Evolutionary conservation across 2,797 vertebrate species (phyloP).

Genomic region (Sebastolobus altivelis): DNA sequence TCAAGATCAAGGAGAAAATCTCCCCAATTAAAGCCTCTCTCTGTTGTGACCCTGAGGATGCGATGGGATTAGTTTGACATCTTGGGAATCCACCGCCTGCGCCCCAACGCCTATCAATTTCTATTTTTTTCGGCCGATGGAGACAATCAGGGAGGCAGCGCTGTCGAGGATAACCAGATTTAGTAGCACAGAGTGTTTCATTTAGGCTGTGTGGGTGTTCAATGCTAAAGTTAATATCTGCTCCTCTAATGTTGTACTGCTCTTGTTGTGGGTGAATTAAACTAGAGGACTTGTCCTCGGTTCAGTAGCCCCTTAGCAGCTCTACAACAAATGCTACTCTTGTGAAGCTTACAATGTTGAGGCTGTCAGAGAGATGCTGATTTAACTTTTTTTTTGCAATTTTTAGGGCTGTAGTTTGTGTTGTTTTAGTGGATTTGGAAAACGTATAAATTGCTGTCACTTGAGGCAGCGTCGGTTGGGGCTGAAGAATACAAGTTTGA

Average conservation of each 20-base stretch:
- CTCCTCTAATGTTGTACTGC: conserved; percentile 26
- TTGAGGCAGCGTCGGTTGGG: neutral
- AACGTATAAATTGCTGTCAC: neutral
- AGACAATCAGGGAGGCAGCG: conserved; percentile 10
- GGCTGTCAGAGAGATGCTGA: conserved; percentile 4
- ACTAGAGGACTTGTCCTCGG: conserved; percentile 18
- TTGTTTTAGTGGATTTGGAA: neutral
- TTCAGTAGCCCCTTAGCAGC: conserved; percentile 35
- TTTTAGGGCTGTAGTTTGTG: neutral
- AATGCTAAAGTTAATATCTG: conserved; percentile 25
- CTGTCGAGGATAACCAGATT: conserved; percentile 20
- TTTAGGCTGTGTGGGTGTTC: conserved; percentile 23
- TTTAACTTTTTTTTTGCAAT: neutral
- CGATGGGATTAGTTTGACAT: conserved; percentile 58
- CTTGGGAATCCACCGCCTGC: conserved; percentile 40
- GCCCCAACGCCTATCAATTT: conserved; percentile 21
- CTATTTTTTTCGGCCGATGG: conserved; percentile 13
- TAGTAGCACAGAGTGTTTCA: conserved; percentile 26
- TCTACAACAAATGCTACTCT: neutral
- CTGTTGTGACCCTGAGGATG: conserved; percentile 66
- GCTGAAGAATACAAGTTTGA: neutral
- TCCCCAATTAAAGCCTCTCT: conserved; percentile 67
- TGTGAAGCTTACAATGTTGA: conserved; percentile 1
- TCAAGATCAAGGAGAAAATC: conserved; percentile 72
- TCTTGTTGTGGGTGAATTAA: conserved; percentile 41